These are phyloP conservation scores for Lasioglossum figueresi DNA, from an alignment of 2,888 invertebrate genomes.

Conservation along the genomic window DNA sequence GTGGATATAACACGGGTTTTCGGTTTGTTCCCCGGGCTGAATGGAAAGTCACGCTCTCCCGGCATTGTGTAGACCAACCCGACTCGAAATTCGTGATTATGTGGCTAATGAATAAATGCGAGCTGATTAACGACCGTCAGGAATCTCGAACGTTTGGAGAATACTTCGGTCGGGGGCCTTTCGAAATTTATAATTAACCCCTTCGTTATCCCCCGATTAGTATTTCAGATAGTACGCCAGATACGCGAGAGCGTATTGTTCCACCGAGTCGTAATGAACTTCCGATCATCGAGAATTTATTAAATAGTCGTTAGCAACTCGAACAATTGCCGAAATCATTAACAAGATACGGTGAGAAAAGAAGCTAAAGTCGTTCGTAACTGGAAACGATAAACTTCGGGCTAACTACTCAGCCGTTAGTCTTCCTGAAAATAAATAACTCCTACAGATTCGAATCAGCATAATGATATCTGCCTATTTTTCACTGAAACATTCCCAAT, in stretches of 20 bases:
- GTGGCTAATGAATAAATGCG: conserved; percentile 35
- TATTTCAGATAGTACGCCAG: not conserved
- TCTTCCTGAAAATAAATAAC: not conserved
- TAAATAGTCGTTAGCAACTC: not conserved
- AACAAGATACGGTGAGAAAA: not conserved
- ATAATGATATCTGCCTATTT: not conserved
- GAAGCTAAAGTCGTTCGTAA: not conserved
- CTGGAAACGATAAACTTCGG: not conserved
- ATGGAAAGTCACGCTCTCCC: conserved; percentile 40
- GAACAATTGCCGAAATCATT: not conserved
- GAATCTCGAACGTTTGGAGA: conserved; percentile 4
- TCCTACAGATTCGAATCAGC: not conserved
- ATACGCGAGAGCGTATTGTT: not conserved
- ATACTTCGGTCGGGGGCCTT: not conserved
- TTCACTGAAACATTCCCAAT: not conserved
- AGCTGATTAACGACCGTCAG: conserved; percentile 23
- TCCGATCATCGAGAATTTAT: not conserved
- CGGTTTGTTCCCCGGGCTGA: conserved; percentile 19
- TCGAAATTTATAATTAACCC: conserved; percentile 9
- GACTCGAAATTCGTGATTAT: conserved; percentile 24
- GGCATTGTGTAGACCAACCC: conserved; percentile 19
- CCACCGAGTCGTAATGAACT: not conserved
- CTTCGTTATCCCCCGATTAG: conserved; percentile 1
- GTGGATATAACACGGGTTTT: conserved; percentile 30
- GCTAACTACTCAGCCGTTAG: not conserved